phyloP scores from a whole-genome alignment of 23 tunicate species.

The Oikopleura vanhoeffeni region DNA sequence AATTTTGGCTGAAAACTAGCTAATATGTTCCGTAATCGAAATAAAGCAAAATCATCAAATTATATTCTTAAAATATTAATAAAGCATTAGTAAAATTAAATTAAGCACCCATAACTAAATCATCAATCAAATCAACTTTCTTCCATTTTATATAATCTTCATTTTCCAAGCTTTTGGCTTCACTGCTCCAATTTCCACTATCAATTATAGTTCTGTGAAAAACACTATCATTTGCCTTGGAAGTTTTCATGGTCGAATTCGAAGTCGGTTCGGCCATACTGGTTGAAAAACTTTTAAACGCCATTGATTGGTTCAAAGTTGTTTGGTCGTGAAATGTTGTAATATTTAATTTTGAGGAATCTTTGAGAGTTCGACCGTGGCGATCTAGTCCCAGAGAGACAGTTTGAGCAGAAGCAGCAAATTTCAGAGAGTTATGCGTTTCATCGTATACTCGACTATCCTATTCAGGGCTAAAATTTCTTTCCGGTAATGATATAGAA shows the following conservation, averaged over 20 bases:
- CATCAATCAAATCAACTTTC: background rate
- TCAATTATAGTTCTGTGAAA: background rate
- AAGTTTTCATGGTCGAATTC: background rate
- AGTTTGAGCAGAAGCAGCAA: conserved; percentile 1
- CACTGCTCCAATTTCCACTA: background rate
- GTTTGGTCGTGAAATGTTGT: background rate
- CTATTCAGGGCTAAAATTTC: background rate
- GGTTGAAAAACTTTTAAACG: background rate
- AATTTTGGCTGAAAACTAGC: no score
- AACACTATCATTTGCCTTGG: background rate
- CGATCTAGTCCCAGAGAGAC: background rate
- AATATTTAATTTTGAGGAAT: background rate
- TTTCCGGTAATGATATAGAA: no score
- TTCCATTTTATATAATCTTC: background rate
- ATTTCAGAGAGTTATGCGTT: conserved; percentile 8
- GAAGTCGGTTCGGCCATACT: background rate
- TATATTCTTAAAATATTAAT: no score
- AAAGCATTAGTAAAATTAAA: no score
- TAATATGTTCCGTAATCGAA: no score
- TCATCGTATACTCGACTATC: background rate
- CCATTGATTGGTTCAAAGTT: background rate
- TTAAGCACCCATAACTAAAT: no score
- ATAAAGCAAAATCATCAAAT: no score
- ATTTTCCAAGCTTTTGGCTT: background rate
- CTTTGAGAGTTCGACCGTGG: background rate